A percentile compares a stretch with the other conserved stretches of the same genome.
Evolutionary conservation across 2,888 invertebrate species (phyloP).

Genomic region (Platycnemis pennipes): DNA sequence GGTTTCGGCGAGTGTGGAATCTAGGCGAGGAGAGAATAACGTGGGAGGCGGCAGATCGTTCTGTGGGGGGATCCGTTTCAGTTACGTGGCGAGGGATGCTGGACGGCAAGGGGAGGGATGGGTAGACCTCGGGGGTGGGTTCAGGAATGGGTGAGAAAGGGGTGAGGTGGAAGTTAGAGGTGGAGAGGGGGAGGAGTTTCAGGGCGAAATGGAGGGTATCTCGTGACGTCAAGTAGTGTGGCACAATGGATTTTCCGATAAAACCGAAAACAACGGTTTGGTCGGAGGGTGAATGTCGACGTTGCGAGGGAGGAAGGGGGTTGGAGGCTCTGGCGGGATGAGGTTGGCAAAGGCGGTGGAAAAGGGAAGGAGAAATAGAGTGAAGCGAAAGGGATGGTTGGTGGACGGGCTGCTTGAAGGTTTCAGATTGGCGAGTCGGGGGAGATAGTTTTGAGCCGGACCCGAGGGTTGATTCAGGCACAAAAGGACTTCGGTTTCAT

Average conservation of each 20-base stretch:
- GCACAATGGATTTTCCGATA: conserved; percentile 52
- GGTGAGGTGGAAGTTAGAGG: not conserved
- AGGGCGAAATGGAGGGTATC: conserved; percentile 25
- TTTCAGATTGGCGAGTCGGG: conserved; percentile 1
- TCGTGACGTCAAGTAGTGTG: conserved; percentile 34
- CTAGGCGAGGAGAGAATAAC: not conserved
- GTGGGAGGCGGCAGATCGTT: conserved; percentile 20
- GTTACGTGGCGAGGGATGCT: not conserved
- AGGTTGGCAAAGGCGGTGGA: not conserved
- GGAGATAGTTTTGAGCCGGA: not conserved
- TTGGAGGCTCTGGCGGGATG: not conserved
- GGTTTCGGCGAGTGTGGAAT: not conserved
- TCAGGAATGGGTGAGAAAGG: not conserved
- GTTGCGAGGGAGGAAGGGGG: not conserved
- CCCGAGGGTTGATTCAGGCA: not conserved
- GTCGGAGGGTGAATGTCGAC: not conserved
- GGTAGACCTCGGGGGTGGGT: not conserved
- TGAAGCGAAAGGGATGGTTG: not conserved
- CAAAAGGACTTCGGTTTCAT: not conserved
- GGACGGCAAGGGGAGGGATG: not conserved
- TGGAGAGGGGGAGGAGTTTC: not conserved
- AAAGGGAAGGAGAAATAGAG: not conserved
- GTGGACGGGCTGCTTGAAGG: not conserved
- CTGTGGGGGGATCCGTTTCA: not conserved
- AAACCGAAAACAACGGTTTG: conserved; percentile 49